These are phyloP conservation scores for Acronicta leporina DNA, from an alignment of 2,888 invertebrate genomes.

Conservation along the genomic window DNA sequence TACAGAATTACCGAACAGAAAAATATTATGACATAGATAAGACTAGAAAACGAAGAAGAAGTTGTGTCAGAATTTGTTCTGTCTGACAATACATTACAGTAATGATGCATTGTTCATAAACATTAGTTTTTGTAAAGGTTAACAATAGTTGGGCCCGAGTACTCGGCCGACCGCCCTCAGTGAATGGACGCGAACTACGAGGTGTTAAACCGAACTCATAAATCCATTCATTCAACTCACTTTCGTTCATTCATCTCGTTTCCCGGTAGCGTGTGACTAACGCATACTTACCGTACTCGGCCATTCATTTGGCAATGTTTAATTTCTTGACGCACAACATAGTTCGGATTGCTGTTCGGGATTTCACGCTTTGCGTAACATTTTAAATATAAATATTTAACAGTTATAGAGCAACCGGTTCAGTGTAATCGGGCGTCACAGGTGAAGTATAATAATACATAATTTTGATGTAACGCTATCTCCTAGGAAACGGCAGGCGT, in stretches of 20 bases:
- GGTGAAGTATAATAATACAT: neutral
- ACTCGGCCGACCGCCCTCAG: neutral
- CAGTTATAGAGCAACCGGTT: conserved; percentile 20
- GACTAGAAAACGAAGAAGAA: conserved; percentile 5
- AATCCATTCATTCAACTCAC: conserved; percentile 11
- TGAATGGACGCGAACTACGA: conserved; percentile 9
- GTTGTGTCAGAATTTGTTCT: neutral
- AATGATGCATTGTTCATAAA: conserved; percentile 21
- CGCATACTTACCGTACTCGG: conserved; percentile 3
- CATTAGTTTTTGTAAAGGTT: neutral
- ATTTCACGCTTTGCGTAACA: conserved; percentile 17
- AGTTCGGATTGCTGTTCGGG: conserved; percentile 11
- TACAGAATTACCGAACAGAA: neutral
- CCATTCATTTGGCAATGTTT: conserved; percentile 3
- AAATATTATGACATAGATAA: conserved; percentile 21
- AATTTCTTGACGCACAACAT: conserved; percentile 30
- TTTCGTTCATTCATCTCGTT: conserved; percentile 29
- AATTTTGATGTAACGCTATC: conserved; percentile 14
- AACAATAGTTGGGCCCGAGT: neutral
- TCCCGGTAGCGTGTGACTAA: conserved; percentile 30
- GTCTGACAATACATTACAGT: conserved; percentile 5
- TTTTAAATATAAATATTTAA: conserved; percentile 6
- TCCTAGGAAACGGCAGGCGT: conserved; percentile 8
- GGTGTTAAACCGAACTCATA: conserved; percentile 22
- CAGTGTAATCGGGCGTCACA: neutral